A percentile compares a stretch with the other conserved stretches of the same genome.
Conservation (phyloP, 2,888 invertebrate genomes). For the Lithophane leautieri region DNA sequence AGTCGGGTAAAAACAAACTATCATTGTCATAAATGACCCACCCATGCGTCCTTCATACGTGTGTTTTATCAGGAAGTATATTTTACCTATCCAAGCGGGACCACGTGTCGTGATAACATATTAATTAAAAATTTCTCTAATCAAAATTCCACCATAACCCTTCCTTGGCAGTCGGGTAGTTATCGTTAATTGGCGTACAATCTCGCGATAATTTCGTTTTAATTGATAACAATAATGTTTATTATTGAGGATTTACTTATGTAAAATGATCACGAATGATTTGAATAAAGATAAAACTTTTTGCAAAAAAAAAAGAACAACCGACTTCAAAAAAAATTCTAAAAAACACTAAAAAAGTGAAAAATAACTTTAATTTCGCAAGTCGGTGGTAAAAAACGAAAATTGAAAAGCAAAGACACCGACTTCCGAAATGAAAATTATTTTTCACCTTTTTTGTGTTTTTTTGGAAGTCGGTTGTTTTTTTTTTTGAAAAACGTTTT, state of each 20-base stretch:
- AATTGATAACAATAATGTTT: conserved; percentile 49
- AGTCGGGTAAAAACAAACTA: background rate
- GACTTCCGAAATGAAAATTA: no score
- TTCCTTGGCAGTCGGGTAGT: background rate
- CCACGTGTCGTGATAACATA: conserved; percentile 31
- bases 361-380: no score
- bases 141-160: conserved; percentile 12
- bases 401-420: no score
- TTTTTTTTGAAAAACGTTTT: no score
- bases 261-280: conserved; percentile 40
- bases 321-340: no score
- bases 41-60: conserved; percentile 2
- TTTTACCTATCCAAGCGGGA: conserved; percentile 10
- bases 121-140: conserved; percentile 35
- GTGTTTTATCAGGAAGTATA: conserved; percentile 23
- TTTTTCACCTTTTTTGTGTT: no score
- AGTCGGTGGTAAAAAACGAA: no score
- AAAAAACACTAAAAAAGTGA: no score
- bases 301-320: no score
- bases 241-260: conserved; percentile 37
- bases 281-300: no score
- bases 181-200: conserved; percentile 55
- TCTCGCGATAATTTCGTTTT: conserved; percentile 48
- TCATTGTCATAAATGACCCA: background rate
- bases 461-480: no score